A percentile compares a stretch with the other conserved stretches of the same genome.
Evolutionary conservation across 1,140 invertebrate genomes (phyloP).

Genomic region (Sarcophaga bullata): DNA sequence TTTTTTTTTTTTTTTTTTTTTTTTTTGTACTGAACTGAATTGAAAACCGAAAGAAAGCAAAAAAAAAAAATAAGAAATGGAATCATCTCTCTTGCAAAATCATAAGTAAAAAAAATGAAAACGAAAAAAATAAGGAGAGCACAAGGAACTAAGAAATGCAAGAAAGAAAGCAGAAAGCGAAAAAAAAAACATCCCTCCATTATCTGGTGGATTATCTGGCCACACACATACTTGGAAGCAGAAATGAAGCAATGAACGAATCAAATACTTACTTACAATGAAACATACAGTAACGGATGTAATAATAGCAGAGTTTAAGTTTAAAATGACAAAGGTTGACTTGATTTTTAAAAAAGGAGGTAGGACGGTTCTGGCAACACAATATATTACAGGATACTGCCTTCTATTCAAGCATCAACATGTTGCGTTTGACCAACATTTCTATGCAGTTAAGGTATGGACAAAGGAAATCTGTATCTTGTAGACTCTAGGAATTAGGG

Average conservation of each 20-base stretch:
- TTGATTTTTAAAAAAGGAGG: no score
- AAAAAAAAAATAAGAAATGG: neutral
- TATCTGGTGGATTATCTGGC: slow-evolving; percentile 35
- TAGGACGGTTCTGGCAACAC: no score
- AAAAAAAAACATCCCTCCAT: slow-evolving; percentile 29
- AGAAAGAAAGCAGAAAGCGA: neutral
- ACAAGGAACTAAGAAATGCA: neutral
- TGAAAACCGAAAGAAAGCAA: neutral
- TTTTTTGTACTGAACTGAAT: neutral
- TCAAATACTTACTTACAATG: neutral
- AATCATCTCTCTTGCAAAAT: neutral
- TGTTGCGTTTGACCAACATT: no score
- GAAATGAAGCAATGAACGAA: neutral
- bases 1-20: no score
- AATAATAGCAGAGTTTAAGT: no score
- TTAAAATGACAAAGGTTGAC: no score
- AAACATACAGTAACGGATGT: neutral
- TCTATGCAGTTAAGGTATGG: no score
- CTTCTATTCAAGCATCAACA: no score
- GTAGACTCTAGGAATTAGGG: no score
- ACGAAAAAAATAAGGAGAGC: neutral
- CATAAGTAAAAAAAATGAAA: slow-evolving; percentile 6
- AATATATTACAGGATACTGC: no score
- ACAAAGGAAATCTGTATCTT: no score
- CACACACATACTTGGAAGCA: neutral